Evolutionary conservation across 35 echinoderm and acorn worm species (phyloP), one percentile per base, ranked within the genome.

Genomic region (Lytechinus pictus): DNA sequence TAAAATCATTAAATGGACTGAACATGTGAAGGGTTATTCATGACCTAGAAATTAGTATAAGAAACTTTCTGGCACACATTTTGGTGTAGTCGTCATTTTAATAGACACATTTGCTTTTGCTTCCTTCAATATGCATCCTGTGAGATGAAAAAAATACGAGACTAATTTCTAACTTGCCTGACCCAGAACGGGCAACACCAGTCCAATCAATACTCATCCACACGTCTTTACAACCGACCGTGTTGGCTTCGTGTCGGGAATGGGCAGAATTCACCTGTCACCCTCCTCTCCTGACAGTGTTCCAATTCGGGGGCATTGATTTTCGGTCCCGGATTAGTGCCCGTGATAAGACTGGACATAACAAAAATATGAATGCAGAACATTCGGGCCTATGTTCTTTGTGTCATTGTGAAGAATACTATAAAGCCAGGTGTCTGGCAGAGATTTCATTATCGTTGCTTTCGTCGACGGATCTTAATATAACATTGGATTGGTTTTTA

Each of bases 281-380:
- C 66, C 21, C 66, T 79, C 19, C 19, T 79, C 19, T 7, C 19
- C 19, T 79, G 16, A 79, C 66, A 79, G 19, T 79, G 66, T 79
- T 79, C 66, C 66, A 79, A 79, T 79, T 79, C 66, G 66, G 66
- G 66, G n/a, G 16, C 66, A 79, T 79, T 79, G 66, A 79, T 79
- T 79, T 79, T 79, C 1, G n/a, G 66, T 79, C 66, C 66, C 3
- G 66, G 66, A 79, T 79, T 79, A 79, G 66, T 79, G 66, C 66
- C 66, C 21, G 66, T 79, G 6, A 79, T 79, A 79, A 79, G 66
- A 79, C 66, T 58, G 4, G 66, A 79, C 66, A 7, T 24, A 14
- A 79, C 66, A 79, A 5, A 79, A 79, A 79, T 24, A 79, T 79
- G 19, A 24, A n/a, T 79, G 66, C 33, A 44, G 33, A 79, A n/a